phyloP scores from a whole-genome alignment of 2,888 invertebrate genomes.

The Trichopria drosophilae region DNA sequence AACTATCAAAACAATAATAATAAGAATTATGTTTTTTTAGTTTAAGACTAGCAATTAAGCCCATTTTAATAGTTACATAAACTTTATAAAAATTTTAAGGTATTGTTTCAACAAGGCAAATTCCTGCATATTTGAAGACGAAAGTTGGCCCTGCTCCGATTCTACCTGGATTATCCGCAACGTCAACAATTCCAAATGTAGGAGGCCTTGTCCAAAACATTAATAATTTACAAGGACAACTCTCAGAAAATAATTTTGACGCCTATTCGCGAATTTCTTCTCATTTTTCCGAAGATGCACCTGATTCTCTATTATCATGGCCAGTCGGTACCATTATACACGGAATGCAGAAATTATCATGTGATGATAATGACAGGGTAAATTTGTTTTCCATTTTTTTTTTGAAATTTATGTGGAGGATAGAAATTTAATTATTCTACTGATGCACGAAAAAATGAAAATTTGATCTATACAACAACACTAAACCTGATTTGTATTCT shows the following conservation, averaged over 20 bases:
- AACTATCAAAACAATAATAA: too few relatives aligned
- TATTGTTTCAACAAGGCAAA: slow-evolving; percentile 47
- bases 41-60: too few relatives aligned
- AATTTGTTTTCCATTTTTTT: too few relatives aligned
- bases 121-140: slow-evolving; percentile 47
- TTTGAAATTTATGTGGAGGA: too few relatives aligned
- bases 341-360: slow-evolving; percentile 77
- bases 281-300: slow-evolving; percentile 51
- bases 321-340: slow-evolving; percentile 71
- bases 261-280: slow-evolving; percentile 50
- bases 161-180: slow-evolving; percentile 51
- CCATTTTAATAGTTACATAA: too few relatives aligned
- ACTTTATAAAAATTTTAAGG: slow-evolving; percentile 37
- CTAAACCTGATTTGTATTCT: too few relatives aligned
- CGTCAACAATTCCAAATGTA: slow-evolving; percentile 53
- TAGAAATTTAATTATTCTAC: too few relatives aligned
- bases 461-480: too few relatives aligned
- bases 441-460: too few relatives aligned
- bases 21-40: too few relatives aligned
- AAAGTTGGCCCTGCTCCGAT: slow-evolving; percentile 52
- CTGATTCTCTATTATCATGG: slow-evolving; percentile 63
- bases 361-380: slow-evolving; percentile 67
- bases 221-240: slow-evolving; percentile 54
- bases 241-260: slow-evolving; percentile 43
- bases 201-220: slow-evolving; percentile 55